These are phyloP conservation scores for Punctoribates punctum DNA, from an alignment of 2,888 invertebrate genomes.

Conservation along the genomic window DNA sequence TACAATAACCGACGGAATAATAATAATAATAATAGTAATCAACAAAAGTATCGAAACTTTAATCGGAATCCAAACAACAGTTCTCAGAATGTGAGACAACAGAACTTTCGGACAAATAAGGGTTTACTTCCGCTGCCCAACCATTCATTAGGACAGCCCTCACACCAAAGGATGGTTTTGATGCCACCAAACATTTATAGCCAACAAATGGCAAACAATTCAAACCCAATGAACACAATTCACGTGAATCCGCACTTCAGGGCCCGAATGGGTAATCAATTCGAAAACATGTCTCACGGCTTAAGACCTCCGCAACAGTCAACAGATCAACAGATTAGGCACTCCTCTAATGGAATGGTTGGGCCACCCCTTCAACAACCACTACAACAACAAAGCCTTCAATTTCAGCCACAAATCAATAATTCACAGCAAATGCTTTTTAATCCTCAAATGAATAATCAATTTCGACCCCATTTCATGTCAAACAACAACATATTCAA, in stretches of 20 bases:
- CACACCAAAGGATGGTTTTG: constrained; percentile 19
- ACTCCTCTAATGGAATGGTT: not conserved
- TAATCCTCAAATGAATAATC: constrained; percentile 13
- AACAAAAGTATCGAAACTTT: constrained; percentile 1
- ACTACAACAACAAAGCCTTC: too few species aligned
- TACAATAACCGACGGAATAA: constrained; percentile 18
- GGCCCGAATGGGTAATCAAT: constrained; percentile 11
- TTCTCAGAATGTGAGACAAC: not conserved
- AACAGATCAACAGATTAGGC: not conserved
- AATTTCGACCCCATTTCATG: constrained; percentile 11
- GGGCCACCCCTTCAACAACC: not conserved
- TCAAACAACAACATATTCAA: not conserved
- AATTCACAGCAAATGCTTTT: constrained; percentile 20
- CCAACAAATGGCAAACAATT: constrained; percentile 21
- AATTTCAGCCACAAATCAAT: not conserved
- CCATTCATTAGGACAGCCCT: not conserved
- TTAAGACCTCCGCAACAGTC: not conserved
- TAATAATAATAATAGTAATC: not conserved
- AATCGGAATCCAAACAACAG: not conserved
- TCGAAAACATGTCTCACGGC: not conserved
- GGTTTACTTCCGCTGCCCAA: constrained; percentile 18
- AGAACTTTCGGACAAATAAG: not conserved
- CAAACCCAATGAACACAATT: constrained; percentile 23
- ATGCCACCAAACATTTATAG: constrained; percentile 11
- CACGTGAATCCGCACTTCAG: constrained; percentile 32